A percentile compares a stretch with the other conserved stretches of the same genome.
Evolutionary conservation across 2,113 vertebrate species (phyloP).

Genomic region (Petrocephalus microphthalmus): DNA sequence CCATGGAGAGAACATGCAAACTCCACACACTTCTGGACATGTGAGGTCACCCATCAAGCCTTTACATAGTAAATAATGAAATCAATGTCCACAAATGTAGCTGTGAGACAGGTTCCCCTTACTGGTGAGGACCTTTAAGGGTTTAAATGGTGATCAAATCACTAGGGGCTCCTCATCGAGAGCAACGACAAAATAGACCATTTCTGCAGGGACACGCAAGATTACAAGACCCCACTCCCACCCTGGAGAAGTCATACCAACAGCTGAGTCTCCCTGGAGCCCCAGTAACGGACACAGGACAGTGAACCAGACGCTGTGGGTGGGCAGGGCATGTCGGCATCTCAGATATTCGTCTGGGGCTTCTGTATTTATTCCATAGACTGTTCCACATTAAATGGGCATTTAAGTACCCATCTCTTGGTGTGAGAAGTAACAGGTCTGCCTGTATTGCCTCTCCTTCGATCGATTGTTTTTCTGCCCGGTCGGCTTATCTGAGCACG

Average conservation of each 20-base stretch:
- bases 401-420: not conserved
- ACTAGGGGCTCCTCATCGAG: constrained; percentile 29
- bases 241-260: not conserved
- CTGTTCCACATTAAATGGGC: constrained; percentile 34
- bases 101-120: constrained; percentile 28
- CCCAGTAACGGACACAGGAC: not conserved
- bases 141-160: constrained; percentile 17
- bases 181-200: constrained; percentile 21
- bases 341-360: constrained; percentile 11
- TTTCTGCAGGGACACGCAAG: constrained; percentile 12
- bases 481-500: constrained; percentile 29
- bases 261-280: not conserved
- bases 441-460: constrained; percentile 34
- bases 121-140: constrained; percentile 21
- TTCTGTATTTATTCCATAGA: constrained; percentile 40
- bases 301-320: not conserved
- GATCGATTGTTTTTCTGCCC: constrained; percentile 25
- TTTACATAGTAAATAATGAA: not conserved
- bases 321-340: not conserved
- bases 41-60: not conserved
- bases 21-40: not conserved
- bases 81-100: not conserved
- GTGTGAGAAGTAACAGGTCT: constrained; percentile 30
- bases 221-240: not conserved
- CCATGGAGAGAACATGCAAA: not conserved